Percentiles rank a stretch among this genome's conserved stretches.
Conservation (phyloP, 2,888 invertebrate species). For the Ischnura elegans region DNA sequence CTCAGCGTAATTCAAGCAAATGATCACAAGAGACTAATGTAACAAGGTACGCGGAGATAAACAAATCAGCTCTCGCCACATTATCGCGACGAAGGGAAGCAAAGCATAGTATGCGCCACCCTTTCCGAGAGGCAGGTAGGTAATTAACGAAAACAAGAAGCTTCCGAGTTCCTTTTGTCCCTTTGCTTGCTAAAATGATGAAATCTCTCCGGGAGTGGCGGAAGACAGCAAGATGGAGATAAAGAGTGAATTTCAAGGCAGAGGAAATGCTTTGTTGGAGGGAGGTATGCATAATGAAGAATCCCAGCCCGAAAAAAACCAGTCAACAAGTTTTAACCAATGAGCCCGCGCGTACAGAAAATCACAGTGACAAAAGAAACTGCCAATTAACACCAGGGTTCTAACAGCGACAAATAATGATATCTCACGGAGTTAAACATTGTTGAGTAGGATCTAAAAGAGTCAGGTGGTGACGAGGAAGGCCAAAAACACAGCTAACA, state of each 20-base stretch:
- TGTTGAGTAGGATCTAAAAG: neutral
- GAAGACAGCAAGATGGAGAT: neutral
- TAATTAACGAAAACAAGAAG: constrained; percentile 21
- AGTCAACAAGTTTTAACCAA: neutral
- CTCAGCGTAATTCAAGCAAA: neutral
- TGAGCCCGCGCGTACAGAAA: neutral
- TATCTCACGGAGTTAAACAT: neutral
- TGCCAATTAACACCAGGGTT: neutral
- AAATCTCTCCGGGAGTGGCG: neutral
- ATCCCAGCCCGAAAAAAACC: neutral
- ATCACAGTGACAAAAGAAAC: neutral
- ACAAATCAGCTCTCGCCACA: neutral
- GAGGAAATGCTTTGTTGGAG: neutral
- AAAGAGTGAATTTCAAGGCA: neutral
- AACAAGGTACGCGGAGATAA: neutral
- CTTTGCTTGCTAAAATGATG: neutral
- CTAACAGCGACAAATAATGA: neutral
- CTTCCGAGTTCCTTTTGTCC: neutral
- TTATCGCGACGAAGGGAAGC: neutral
- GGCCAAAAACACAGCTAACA: neutral
- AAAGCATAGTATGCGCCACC: neutral
- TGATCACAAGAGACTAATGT: neutral
- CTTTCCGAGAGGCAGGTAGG: neutral
- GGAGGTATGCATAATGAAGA: neutral
- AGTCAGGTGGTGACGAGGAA: neutral